These are phyloP conservation scores for Noctilio leporinus DNA, from an alignment of 2,113 vertebrate species.

Conservation along the genomic window DNA sequence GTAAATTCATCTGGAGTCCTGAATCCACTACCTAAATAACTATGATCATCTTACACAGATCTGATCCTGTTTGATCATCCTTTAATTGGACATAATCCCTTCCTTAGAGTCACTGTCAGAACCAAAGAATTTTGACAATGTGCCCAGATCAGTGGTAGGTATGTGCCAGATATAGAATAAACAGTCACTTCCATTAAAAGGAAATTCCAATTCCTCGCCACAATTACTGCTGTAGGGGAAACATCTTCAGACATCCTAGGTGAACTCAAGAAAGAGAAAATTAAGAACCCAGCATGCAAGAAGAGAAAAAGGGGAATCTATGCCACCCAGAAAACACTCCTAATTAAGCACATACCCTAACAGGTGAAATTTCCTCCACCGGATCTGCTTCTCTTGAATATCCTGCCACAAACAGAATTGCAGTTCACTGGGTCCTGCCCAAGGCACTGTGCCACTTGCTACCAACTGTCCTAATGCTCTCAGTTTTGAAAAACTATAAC, in stretches of 20 bases:
- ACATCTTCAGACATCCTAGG: neutral
- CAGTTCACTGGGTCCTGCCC: neutral
- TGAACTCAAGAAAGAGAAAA: constrained; percentile 32
- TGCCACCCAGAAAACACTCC: neutral
- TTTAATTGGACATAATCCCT: constrained; percentile 43
- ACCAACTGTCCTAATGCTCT: neutral
- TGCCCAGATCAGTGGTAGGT: neutral
- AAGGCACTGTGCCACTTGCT: neutral
- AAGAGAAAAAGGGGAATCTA: neutral
- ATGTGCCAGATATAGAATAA: neutral
- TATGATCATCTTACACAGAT: neutral
- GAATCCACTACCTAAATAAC: neutral
- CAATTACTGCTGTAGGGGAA: neutral
- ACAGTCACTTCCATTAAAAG: neutral
- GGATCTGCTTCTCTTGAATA: neutral
- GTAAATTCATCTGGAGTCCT: neutral
- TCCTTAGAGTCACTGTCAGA: constrained; percentile 30
- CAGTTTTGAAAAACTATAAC: neutral
- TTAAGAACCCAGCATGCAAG: neutral
- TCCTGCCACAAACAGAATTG: neutral
- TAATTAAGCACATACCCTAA: neutral
- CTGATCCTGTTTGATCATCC: constrained; percentile 45
- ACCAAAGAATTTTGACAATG: constrained; percentile 34
- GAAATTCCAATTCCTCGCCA: constrained; percentile 5
- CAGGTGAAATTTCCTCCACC: neutral